Percentiles rank a stretch among this genome's conserved stretches.
Evolutionary conservation across 2,888 invertebrate species (phyloP).

Genomic region (Syrista parreyssii): DNA sequence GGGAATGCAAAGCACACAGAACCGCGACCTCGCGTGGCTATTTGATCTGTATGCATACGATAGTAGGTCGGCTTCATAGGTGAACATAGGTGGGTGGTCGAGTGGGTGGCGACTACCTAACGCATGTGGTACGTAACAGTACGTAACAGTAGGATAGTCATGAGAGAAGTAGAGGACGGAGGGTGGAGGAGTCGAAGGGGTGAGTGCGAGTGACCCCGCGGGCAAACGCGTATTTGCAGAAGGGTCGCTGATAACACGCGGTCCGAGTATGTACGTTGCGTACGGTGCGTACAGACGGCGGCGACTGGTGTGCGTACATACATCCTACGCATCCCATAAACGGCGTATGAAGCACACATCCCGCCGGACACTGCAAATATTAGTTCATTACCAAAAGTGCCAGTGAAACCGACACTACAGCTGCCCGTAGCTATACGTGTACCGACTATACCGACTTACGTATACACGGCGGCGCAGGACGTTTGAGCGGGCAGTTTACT

Average conservation of each 20-base stretch:
- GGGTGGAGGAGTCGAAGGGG: slow-evolving; percentile 39
- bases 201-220: slow-evolving; percentile 41
- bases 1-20: slow-evolving; percentile 30
- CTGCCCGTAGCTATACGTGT: neutral
- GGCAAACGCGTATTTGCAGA: slow-evolving; percentile 56
- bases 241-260: slow-evolving; percentile 58
- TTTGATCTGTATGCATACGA: slow-evolving; percentile 39
- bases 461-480: slow-evolving; percentile 27
- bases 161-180: slow-evolving; percentile 10
- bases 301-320: slow-evolving; percentile 11
- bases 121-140: neutral
- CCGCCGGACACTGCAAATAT: slow-evolving; percentile 62
- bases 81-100: too few relatives aligned
- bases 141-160: neutral
- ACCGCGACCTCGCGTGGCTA: slow-evolving; percentile 16
- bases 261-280: slow-evolving; percentile 21
- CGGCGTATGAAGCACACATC: slow-evolving; percentile 8
- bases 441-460: too few relatives aligned
- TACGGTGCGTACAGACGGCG: neutral
- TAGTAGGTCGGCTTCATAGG: slow-evolving; percentile 21
- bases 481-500: slow-evolving; percentile 49
- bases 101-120: too few relatives aligned
- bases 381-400: slow-evolving; percentile 66
- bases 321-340: slow-evolving; percentile 11
- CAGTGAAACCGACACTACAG: slow-evolving; percentile 35